Evolutionary conservation across 2,888 invertebrate genomes (phyloP), one percentile per base, ranked within the genome.

Genomic region (Phengaris arion): DNA sequence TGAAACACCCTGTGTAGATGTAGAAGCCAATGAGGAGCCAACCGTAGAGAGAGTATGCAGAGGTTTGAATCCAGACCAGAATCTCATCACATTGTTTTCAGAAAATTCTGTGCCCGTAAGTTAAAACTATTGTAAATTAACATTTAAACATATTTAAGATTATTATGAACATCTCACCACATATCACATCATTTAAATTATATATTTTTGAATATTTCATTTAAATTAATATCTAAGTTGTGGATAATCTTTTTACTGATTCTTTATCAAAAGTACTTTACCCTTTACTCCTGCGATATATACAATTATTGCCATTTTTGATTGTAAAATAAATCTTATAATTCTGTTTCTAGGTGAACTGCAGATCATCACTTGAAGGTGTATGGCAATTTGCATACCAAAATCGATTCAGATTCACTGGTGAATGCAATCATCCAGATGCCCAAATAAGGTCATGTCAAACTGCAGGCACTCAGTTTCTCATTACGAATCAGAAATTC

Each of bases 321-420:
- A 48, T 5, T 48, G 48, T 8, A 7, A 48, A 48, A 6, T 48
- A 6, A 48, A 48, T 4, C 10, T 12, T 54, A 15, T 22, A 59
- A 10, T 10, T 74, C 35, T n/a, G n/a, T 69, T 69, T 78, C 82
- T 78, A 94, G 94, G 95, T 98, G 2, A 98, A 98, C 89, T 98
- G 98, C 84, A 95, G 98, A 77, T 98, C 98, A 4, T 98, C 98
- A 7, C 91, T 98, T 59, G 98, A 98, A 94, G 98, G 98, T 76
- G 98, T 98, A n/a, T 98, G 98, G 98, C 98, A 98, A 83, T 98
- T 98, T 94, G 96, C 97, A 1, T 98, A 97, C 87, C 97, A 97
- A 94, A 98, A 98, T 88, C 95, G 97, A 79, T 98, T 97, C 85
- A 95, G 98, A 77, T 98, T 98, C 83, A 98, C 98, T 35, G 98